phyloP scores from a whole-genome alignment of 2,888 invertebrate species.

The Sinotaia quadrata region DNA sequence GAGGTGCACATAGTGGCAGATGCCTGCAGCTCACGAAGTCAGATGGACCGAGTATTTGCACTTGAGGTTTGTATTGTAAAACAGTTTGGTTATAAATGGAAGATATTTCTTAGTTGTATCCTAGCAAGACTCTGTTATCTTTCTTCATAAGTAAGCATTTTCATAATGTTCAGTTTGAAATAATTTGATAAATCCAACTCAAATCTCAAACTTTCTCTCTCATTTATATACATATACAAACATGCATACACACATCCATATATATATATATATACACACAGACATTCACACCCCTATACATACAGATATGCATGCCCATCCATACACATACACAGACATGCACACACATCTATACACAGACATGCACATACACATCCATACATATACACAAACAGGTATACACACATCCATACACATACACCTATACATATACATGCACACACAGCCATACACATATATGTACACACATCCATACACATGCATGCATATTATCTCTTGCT shows the following conservation, averaged over 20 bases:
- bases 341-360: neutral
- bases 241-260: neutral
- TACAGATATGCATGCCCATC: neutral
- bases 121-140: no score
- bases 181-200: no score
- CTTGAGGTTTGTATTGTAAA: slow-evolving; percentile 54
- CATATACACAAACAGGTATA: neutral
- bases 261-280: neutral
- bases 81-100: no score
- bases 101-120: no score
- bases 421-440: slow-evolving; percentile 10
- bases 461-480: neutral
- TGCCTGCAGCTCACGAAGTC: slow-evolving; percentile 75
- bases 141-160: no score
- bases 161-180: no score
- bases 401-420: slow-evolving; percentile 3
- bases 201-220: neutral
- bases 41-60: slow-evolving; percentile 67
- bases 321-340: neutral
- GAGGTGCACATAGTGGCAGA: slow-evolving; percentile 77
- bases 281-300: neutral
- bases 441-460: neutral
- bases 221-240: neutral
- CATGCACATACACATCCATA: neutral
- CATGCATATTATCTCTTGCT: neutral